Percentiles rank a stretch among this genome's conserved stretches.
Evolutionary conservation across 2,888 invertebrate genomes (phyloP).

Genomic region (Chloromyia formosa): DNA sequence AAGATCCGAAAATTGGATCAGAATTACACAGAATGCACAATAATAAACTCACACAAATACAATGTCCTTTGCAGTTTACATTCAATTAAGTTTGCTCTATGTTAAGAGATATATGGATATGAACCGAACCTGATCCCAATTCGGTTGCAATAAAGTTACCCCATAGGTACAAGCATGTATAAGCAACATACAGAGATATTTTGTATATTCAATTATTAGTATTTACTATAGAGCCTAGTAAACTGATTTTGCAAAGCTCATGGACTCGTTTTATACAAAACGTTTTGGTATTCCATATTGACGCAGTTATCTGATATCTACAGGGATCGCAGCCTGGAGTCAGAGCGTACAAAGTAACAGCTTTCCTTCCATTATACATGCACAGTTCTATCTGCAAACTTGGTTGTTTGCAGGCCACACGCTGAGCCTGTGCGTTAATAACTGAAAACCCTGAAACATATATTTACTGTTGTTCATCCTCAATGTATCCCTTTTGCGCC

Average conservation of each 20-base stretch:
- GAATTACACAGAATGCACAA: not conserved
- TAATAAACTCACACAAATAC: not conserved
- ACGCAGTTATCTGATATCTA: not conserved
- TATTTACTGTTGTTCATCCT: conserved; percentile 2
- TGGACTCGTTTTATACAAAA: not conserved
- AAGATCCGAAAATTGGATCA: not conserved
- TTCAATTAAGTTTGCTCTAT: not conserved
- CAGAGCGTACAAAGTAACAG: not conserved
- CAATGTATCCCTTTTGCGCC: too few relatives aligned
- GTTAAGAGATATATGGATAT: too few relatives aligned
- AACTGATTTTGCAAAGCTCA: not conserved
- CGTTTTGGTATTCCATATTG: not conserved
- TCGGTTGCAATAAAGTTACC: not conserved
- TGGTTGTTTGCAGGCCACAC: not conserved
- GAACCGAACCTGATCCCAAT: too few relatives aligned
- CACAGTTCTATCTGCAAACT: not conserved
- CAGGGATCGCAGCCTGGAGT: not conserved
- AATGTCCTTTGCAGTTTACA: conserved; percentile 2
- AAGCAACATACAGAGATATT: not conserved
- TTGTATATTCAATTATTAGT: not conserved
- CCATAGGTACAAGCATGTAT: not conserved
- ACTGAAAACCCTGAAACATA: conserved; percentile 1
- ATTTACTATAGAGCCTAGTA: not conserved
- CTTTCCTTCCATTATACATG: not conserved
- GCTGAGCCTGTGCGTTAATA: not conserved